phyloP scores from a whole-genome alignment of 1,140 invertebrate genomes.

The Drosophila melanica region DNA sequence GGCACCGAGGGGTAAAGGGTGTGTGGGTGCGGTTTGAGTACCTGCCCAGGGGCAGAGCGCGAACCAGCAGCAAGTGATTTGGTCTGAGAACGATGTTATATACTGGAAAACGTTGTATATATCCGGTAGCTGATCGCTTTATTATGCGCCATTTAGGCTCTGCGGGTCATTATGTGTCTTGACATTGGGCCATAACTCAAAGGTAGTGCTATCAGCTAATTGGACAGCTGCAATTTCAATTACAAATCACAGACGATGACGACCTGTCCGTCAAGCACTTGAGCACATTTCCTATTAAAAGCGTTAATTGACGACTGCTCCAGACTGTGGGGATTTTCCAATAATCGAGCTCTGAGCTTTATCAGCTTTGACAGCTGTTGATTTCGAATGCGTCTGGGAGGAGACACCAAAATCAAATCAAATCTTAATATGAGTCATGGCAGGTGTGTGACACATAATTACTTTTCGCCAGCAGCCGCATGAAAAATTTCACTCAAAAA shows the following conservation, averaged over 20 bases:
- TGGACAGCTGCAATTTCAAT: conserved; percentile 24
- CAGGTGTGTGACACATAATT: conserved; percentile 34
- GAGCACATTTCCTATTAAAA: conserved; percentile 5
- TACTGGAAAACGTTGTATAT: conserved; percentile 6
- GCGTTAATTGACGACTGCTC: background rate
- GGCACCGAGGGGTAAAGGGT: background rate
- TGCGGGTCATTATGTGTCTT: conserved; percentile 24
- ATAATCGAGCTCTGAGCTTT: background rate
- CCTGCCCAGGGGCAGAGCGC: conserved; percentile 33
- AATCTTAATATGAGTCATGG: conserved; percentile 5
- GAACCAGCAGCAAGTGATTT: conserved; percentile 25
- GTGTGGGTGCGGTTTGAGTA: conserved; percentile 11
- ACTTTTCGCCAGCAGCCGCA: conserved; percentile 36
- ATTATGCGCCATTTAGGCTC: conserved; percentile 1
- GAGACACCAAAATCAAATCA: background rate
- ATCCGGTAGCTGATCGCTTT: conserved; percentile 37
- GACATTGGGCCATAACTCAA: conserved; percentile 29
- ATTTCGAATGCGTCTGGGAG: background rate
- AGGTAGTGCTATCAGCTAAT: conserved; percentile 15
- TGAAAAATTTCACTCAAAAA: conserved; percentile 43
- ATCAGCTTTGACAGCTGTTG: conserved; percentile 2
- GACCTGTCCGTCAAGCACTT: background rate
- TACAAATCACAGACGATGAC: background rate
- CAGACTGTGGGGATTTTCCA: background rate
- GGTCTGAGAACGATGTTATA: conserved; percentile 16